Percentiles rank a stretch among this genome's conserved stretches.
These are phyloP conservation scores for Brachypteracias leptosomus DNA, from an alignment of 2,113 vertebrate genomes.

Conservation along the genomic window DNA sequence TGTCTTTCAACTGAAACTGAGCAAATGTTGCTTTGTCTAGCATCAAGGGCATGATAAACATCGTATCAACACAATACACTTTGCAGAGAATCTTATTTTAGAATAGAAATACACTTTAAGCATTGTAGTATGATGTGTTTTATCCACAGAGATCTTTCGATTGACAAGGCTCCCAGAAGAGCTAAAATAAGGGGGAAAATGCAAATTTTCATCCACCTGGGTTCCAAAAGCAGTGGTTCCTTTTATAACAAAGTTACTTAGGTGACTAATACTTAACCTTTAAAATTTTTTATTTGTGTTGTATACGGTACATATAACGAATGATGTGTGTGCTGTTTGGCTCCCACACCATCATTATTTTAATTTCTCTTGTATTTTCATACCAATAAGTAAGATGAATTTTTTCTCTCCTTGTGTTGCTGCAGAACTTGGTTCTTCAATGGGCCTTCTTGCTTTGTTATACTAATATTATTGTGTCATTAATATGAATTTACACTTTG, in stretches of 20 bases:
- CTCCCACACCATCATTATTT: neutral
- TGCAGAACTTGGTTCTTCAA: neutral
- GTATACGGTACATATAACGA: neutral
- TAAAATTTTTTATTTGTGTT: neutral
- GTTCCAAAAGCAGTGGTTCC: neutral
- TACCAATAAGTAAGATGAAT: neutral
- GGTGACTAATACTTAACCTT: neutral
- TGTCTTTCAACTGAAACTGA: neutral
- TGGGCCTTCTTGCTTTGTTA: neutral
- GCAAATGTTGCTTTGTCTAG: neutral
- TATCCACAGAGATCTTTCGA: neutral
- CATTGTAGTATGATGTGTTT: neutral
- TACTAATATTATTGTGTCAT: neutral
- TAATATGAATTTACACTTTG: neutral
- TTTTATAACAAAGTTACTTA: neutral
- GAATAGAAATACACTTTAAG: neutral
- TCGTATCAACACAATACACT: neutral
- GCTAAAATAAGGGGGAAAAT: neutral
- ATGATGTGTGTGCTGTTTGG: neutral
- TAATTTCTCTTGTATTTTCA: neutral
- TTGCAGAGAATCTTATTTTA: neutral
- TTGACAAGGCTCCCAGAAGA: neutral
- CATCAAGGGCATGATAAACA: neutral
- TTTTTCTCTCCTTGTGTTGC: neutral
- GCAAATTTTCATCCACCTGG: neutral